phyloP scores from a whole-genome alignment of 2,797 vertebrate genomes.

The Anniella stebbinsi region DNA sequence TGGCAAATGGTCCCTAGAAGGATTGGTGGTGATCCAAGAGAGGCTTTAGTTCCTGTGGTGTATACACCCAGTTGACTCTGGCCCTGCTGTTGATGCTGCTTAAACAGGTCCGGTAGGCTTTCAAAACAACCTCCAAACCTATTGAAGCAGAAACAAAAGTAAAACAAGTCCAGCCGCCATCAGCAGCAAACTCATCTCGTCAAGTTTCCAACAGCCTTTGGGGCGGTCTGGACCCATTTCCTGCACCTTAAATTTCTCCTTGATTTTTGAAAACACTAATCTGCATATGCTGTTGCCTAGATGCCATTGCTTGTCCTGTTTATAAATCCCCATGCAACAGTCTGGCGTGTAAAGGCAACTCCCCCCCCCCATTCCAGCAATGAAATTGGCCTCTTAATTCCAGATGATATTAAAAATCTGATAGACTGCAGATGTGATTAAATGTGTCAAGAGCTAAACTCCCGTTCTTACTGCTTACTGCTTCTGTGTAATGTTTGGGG shows the following conservation, averaged over 20 bases:
- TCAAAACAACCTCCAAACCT: neutral
- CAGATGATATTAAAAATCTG: neutral
- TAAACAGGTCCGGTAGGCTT: neutral
- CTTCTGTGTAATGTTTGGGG: too few relatives aligned
- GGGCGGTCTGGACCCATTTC: too few relatives aligned
- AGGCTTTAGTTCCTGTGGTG: neutral
- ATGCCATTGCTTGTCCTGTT: neutral
- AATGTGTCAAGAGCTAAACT: neutral
- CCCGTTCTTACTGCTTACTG: neutral
- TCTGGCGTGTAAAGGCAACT: too few relatives aligned
- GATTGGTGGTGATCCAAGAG: neutral
- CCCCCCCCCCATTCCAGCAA: too few relatives aligned
- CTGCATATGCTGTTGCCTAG: too few relatives aligned
- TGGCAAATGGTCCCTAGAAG: neutral
- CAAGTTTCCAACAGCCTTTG: too few relatives aligned
- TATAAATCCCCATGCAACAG: neutral
- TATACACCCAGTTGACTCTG: neutral
- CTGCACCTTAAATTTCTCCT: neutral
- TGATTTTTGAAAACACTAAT: neutral
- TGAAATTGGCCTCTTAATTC: neutral
- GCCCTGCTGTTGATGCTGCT: neutral
- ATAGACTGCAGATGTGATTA: neutral
- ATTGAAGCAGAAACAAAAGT: too few relatives aligned
- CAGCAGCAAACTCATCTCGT: neutral
- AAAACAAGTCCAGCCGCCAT: neutral